These are phyloP conservation scores for Scolopax rusticola DNA, from an alignment of 2,797 vertebrate genomes.

Conservation along the genomic window DNA sequence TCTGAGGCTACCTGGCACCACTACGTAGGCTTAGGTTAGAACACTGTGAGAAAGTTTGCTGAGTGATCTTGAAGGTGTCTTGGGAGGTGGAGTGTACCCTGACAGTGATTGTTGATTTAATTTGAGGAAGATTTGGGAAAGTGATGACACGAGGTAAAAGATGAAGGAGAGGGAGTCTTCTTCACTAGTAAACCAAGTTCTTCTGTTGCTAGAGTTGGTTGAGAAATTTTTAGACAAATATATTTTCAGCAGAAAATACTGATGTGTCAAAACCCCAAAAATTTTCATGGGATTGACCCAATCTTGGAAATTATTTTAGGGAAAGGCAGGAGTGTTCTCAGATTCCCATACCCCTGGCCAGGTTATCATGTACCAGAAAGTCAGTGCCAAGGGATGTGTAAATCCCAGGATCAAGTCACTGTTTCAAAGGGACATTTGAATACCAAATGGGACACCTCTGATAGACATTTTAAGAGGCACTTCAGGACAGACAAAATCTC, in stretches of 20 bases:
- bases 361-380: background rate
- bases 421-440: background rate
- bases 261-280: accelerated
- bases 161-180: background rate
- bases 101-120: background rate
- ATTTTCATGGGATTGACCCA: background rate
- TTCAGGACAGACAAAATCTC: background rate
- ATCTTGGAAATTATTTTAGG: background rate
- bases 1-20: background rate
- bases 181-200: accelerated
- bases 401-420: background rate
- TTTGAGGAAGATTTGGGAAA: background rate
- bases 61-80: background rate
- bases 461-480: background rate
- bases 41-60: background rate
- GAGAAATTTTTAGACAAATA: background rate
- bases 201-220: background rate
- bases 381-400: background rate
- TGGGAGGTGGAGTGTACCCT: background rate
- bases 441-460: background rate
- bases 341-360: background rate
- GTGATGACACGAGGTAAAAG: background rate
- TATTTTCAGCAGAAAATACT: background rate
- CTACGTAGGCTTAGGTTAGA: background rate
- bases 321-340: background rate